Percentiles rank a stretch among this genome's conserved stretches.
Evolutionary conservation across 2,113 vertebrate genomes (phyloP).

Genomic region (Chaetorhynchus papuensis): DNA sequence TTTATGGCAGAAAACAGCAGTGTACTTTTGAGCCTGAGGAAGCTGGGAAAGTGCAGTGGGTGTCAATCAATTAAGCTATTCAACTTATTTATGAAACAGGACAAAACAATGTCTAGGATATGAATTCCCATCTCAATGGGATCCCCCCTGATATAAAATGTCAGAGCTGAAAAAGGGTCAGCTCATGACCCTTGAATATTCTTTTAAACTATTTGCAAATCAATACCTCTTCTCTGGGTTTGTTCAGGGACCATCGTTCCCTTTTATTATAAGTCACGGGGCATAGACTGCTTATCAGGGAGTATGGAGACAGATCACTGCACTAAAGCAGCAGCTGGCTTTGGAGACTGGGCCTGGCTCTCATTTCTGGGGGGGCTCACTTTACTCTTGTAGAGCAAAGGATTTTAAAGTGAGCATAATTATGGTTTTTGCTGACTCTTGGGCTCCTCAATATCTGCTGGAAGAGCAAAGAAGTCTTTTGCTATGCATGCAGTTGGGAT

Average conservation of each 20-base stretch:
- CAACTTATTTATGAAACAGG: slow-evolving; percentile 67
- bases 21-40: slow-evolving; percentile 57
- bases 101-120: slow-evolving; percentile 65
- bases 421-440: neutral
- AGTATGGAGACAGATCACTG: slow-evolving; percentile 41
- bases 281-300: slow-evolving; percentile 39
- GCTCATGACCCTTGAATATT: slow-evolving; percentile 61
- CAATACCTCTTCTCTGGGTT: slow-evolving; percentile 56
- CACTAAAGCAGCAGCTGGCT: slow-evolving; percentile 45
- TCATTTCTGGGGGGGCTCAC: neutral
- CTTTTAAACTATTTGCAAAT: slow-evolving; percentile 69
- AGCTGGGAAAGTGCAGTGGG: slow-evolving; percentile 61
- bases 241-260: slow-evolving; percentile 32
- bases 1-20: slow-evolving; percentile 66
- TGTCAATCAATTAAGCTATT: slow-evolving; percentile 70
- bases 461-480: neutral
- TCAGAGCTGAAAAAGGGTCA: slow-evolving; percentile 65
- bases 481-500: neutral
- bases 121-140: slow-evolving; percentile 66
- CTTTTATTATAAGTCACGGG: slow-evolving; percentile 47
- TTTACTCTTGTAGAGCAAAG: neutral
- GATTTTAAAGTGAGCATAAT: neutral
- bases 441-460: neutral
- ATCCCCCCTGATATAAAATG: slow-evolving; percentile 64
- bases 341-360: neutral